phyloP scores from a whole-genome alignment of 2,888 invertebrate species.

The Mystacides longicornis region DNA sequence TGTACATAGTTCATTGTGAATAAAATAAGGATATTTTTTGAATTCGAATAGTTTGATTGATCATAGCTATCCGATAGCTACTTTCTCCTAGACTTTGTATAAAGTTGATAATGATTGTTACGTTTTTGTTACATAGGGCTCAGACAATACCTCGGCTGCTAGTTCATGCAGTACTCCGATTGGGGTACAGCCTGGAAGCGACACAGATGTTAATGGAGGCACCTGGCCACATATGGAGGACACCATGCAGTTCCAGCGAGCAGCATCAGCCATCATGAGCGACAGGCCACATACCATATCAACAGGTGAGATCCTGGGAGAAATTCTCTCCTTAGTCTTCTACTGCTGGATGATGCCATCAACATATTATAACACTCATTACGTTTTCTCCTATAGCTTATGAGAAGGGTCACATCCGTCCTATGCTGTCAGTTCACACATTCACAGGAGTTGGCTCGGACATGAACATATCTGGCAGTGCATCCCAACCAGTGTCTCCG shows the following conservation, averaged over 20 bases:
- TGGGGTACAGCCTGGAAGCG: slow-evolving; percentile 31
- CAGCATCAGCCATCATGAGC: slow-evolving; percentile 64
- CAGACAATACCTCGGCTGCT: slow-evolving; percentile 48
- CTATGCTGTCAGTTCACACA: slow-evolving; percentile 81
- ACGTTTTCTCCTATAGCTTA: slow-evolving; percentile 60
- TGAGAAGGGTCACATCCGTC: slow-evolving; percentile 77
- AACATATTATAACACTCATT: not conserved
- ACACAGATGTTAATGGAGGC: slow-evolving; percentile 40
- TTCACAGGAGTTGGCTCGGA: slow-evolving; percentile 65
- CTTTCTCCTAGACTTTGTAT: too few relatives aligned
- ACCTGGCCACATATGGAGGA: slow-evolving; percentile 75
- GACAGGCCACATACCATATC: slow-evolving; percentile 92
- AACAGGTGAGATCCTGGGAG: slow-evolving; percentile 49
- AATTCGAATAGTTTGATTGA: too few relatives aligned
- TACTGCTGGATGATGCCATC: too few relatives aligned
- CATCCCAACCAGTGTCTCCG: slow-evolving; percentile 30
- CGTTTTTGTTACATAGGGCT: too few relatives aligned
- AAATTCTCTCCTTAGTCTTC: too few relatives aligned
- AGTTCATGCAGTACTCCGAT: slow-evolving; percentile 43
- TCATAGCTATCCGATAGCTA: too few relatives aligned
- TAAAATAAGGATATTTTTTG: too few relatives aligned
- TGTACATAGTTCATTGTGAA: too few relatives aligned
- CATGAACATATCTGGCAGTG: slow-evolving; percentile 28
- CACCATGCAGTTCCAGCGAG: slow-evolving; percentile 65
- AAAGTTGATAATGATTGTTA: too few relatives aligned